Conservation (phyloP, 2,797 vertebrate species). For the Alauda arvensis region DNA sequence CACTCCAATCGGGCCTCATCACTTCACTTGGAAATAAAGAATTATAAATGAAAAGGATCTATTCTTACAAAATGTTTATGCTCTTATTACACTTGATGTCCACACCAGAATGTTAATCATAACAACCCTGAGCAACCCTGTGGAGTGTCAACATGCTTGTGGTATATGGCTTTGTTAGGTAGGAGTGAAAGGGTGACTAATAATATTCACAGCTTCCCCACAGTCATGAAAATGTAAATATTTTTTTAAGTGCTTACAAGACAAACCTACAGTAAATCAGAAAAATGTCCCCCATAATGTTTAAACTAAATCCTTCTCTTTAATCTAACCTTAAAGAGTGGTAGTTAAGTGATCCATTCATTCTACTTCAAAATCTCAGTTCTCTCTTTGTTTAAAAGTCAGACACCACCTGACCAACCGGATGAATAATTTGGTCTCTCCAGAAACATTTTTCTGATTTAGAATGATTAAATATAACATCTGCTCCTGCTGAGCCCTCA, state of each 20-base stretch:
- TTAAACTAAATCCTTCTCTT: slow-evolving; percentile 63
- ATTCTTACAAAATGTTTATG: slow-evolving; percentile 57
- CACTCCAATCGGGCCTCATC: background rate
- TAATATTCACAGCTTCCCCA: slow-evolving; percentile 48
- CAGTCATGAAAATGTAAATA: slow-evolving; percentile 65
- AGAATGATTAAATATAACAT: background rate
- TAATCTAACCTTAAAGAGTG: slow-evolving; percentile 51
- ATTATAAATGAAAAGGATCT: slow-evolving; percentile 5
- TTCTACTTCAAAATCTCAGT: slow-evolving; percentile 54
- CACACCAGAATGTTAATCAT: slow-evolving; percentile 39
- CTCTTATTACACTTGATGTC: slow-evolving; percentile 47
- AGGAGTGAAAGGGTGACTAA: slow-evolving; percentile 36
- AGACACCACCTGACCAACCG: slow-evolving; percentile 23
- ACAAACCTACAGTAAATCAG: slow-evolving; percentile 68
- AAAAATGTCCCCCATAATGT: slow-evolving; percentile 66
- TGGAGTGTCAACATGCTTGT: background rate
- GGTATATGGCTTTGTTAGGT: background rate
- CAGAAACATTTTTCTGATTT: slow-evolving; percentile 9
- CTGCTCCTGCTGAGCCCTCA: background rate
- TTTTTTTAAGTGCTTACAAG: slow-evolving; percentile 66
- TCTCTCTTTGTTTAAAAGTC: slow-evolving; percentile 38
- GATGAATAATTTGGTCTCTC: slow-evolving; percentile 24
- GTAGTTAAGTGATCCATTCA: slow-evolving; percentile 64
- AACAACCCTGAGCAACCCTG: slow-evolving; percentile 36
- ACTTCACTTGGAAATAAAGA: slow-evolving; percentile 5